Conservation (phyloP, 2,888 invertebrate species). For the Ecdyonurus torrentis region DNA sequence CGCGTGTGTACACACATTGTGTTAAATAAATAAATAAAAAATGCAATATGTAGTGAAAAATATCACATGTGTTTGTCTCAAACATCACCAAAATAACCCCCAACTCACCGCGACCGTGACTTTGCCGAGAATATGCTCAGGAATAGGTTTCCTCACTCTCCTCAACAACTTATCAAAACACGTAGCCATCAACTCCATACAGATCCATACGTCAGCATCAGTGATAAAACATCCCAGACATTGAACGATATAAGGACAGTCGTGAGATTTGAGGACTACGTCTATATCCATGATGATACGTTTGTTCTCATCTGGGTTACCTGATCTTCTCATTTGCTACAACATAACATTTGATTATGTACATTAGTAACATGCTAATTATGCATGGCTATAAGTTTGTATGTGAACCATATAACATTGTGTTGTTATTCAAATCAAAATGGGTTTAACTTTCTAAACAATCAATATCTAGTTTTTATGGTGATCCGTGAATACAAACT, state of each 20-base stretch:
- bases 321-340: slow-evolving; percentile 91
- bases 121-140: slow-evolving; percentile 91
- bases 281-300: slow-evolving; percentile 97
- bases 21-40: background rate
- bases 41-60: background rate
- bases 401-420: too few species aligned
- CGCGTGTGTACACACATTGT: background rate
- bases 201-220: slow-evolving; percentile 97
- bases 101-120: slow-evolving; percentile 81
- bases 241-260: slow-evolving; percentile 92
- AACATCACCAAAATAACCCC: background rate
- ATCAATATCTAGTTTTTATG: too few species aligned
- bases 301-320: slow-evolving; percentile 93
- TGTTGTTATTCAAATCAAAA: too few species aligned
- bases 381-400: too few species aligned
- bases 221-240: slow-evolving; percentile 97
- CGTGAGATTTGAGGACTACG: slow-evolving; percentile 93
- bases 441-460: too few species aligned
- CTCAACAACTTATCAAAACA: slow-evolving; percentile 95
- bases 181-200: slow-evolving; percentile 99
- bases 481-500: too few species aligned
- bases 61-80: background rate
- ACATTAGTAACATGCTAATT: too few species aligned
- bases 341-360: background rate
- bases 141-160: slow-evolving; percentile 70